Evolutionary conservation across 2,888 invertebrate species (phyloP).

Genomic region (Rotaria sp.): DNA sequence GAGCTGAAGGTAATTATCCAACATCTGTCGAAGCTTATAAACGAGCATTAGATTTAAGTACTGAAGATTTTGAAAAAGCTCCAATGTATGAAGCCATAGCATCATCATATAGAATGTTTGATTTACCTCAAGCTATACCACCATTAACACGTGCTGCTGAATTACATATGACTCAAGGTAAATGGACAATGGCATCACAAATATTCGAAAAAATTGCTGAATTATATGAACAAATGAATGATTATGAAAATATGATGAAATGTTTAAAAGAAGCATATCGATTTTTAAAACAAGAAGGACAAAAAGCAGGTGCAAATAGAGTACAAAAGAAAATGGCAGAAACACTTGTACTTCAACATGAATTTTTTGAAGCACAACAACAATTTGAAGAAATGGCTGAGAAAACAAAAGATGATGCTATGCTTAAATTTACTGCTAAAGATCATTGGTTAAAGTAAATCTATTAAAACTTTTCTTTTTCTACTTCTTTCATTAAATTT

Average conservation of each 20-base stretch:
- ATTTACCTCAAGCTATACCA: not conserved
- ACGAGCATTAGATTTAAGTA: not conserved
- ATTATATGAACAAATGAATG: constrained; percentile 20
- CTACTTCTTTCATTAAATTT: too few relatives aligned
- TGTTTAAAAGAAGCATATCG: not conserved
- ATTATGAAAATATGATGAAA: not conserved
- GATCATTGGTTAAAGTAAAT: not conserved
- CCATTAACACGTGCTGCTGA: constrained; percentile 17
- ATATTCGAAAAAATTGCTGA: constrained; percentile 1
- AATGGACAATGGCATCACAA: not conserved
- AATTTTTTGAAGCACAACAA: not conserved
- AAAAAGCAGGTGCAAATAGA: not conserved
- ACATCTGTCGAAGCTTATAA: not conserved
- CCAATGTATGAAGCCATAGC: not conserved
- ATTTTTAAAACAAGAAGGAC: constrained; percentile 27
- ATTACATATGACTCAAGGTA: not conserved
- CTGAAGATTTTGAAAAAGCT: not conserved
- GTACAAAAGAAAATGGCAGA: not conserved
- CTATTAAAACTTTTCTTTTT: not conserved
- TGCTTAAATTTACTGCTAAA: not conserved
- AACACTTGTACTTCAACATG: not conserved
- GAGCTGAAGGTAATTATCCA: constrained; percentile 18
- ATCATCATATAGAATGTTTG: constrained; percentile 26
- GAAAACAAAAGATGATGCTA: not conserved
- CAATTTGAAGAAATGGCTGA: constrained; percentile 25